Evolutionary conservation across 2,113 vertebrate species (phyloP), one percentile per base, ranked within the genome.

Genomic region (Carlito syrichta): DNA sequence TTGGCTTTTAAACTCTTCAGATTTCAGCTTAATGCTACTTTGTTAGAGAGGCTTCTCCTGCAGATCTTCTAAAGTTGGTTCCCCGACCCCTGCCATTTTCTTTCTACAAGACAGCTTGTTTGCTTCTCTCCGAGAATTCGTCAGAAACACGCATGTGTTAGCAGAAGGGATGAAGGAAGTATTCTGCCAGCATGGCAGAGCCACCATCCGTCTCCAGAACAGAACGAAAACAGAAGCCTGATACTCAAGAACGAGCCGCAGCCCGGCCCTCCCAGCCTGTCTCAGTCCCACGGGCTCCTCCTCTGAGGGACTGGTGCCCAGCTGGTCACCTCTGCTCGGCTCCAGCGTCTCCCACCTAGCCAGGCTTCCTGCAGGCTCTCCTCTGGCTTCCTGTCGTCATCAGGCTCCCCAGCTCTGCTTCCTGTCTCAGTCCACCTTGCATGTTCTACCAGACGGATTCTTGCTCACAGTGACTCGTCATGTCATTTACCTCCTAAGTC

Each of bases 211-310:
- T 50, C 40, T 74, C 32, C 58, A 79, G 91, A 56, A 66, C 56
- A 54, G 25, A 96, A 90, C 79, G 85, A 86, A 90, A 85, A 63
- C 73, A n/a, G 38, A 89, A 94, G 86, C 56, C 66, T 86, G 45
- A 45, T 94, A 40, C 66, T 94, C 86, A 94, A 85, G 62, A 86
- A 90, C 58, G 52, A 66, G 50, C 86, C 48, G 74, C 94, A 66
- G 16, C 48, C 73, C 56, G 66, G 74, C 38, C 73, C 56, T 81
- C 54, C 66, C 19, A 86, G 73, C 32, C 50, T 93, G 73, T 63
- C 30, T 89, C 20, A 79, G 20, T 96, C 38, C 73, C 90, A n/a
- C 25, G 35, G 43, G 73, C n/a, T 92, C 84, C 84, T 84, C 43
- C 50, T 76, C 58, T 66, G 43, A 89, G 89, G 52, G 62, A 84